These are phyloP conservation scores for Machimus atricapillus DNA, from an alignment of 2,888 invertebrate species.

Conservation along the genomic window DNA sequence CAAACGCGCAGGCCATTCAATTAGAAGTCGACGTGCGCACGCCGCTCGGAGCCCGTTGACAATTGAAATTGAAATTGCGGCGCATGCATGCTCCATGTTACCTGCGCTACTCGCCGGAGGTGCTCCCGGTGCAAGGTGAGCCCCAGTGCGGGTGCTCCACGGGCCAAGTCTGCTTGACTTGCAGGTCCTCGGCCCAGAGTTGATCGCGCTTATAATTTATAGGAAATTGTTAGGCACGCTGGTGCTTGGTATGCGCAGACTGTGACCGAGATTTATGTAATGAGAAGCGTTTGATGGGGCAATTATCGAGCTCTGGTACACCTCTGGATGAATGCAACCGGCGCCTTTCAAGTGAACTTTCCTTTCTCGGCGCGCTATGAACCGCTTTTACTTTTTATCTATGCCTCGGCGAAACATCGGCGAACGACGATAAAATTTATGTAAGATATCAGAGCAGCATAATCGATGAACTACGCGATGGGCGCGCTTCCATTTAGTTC, in stretches of 20 bases:
- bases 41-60: background rate
- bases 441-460: background rate
- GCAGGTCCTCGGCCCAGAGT: background rate
- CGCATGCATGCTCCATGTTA: conserved; percentile 1
- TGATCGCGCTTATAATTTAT: background rate
- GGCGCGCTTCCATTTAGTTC: background rate
- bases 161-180: background rate
- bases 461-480: background rate
- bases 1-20: background rate
- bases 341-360: background rate
- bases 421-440: background rate
- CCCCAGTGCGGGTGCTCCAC: background rate
- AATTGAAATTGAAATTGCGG: conserved; percentile 1
- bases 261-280: conserved; percentile 36
- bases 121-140: background rate
- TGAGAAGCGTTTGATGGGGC: conserved; percentile 32
- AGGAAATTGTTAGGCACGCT: conserved; percentile 2
- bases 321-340: background rate
- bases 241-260: conserved; percentile 9
- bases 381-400: background rate
- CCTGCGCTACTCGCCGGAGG: background rate
- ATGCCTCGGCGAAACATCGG: background rate
- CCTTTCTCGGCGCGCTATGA: background rate
- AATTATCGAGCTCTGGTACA: background rate
- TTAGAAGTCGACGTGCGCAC: conserved; percentile 7